A percentile compares a stretch with the other conserved stretches of the same genome.
Evolutionary conservation across 2,797 vertebrate genomes (phyloP).

Genomic region (Caiman crocodilus): DNA sequence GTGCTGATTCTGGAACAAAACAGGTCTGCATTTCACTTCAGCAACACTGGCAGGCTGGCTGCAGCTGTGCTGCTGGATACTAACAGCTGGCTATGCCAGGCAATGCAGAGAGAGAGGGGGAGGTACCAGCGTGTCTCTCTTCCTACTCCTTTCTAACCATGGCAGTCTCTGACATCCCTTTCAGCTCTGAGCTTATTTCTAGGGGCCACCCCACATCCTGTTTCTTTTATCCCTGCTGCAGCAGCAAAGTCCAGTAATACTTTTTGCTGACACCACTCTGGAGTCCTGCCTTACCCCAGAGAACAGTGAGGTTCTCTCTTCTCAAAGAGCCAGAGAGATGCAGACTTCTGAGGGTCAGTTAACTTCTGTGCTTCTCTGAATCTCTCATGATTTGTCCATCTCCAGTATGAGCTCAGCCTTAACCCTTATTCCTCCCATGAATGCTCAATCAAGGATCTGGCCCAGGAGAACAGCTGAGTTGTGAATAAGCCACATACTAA

Average conservation of each 20-base stretch:
- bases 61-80: neutral
- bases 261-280: neutral
- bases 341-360: neutral
- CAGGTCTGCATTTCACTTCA: neutral
- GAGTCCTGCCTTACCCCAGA: neutral
- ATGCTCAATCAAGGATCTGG: neutral
- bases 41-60: neutral
- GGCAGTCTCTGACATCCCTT: neutral
- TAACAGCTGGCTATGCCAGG: neutral
- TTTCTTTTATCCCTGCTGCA: neutral
- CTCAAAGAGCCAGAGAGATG: neutral
- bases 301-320: neutral
- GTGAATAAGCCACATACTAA: neutral
- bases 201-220: neutral
- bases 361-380: neutral
- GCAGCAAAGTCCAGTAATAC: neutral
- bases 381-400: neutral
- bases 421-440: neutral
- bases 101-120: neutral
- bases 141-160: neutral
- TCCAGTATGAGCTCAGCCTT: neutral
- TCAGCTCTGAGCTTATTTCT: neutral
- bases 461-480: neutral
- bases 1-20: slow-evolving; percentile 72
- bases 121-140: neutral